Base-by-base conservation (phyloP, 2,888 invertebrate genomes). In the Stegana nigrithorax region DNA sequence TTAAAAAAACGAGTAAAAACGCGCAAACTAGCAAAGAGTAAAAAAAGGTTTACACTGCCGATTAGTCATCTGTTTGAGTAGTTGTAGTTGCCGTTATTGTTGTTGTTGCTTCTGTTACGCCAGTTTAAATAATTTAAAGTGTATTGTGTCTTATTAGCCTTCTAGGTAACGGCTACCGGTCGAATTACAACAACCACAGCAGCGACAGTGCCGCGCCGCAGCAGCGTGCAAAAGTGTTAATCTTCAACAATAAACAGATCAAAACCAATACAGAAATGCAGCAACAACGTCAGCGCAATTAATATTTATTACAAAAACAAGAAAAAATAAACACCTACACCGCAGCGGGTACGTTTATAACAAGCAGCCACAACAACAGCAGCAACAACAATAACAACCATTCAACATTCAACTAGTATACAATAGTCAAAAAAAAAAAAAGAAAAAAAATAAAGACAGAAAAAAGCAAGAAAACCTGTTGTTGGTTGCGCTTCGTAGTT, bases 401-500 rank as follows among this genome's bases (percentile, higher is more conserved):
- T 25, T 53, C 39, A n/a, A n/a, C n/a, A n/a, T n/a, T n/a, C n/a
- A n/a, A n/a, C n/a, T n/a, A n/a, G n/a, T n/a, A n/a, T n/a, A n/a
- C n/a, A n/a, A n/a, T n/a, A n/a, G n/a, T n/a, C n/a, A n/a, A n/a
- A 64, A 59, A 51, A 64, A 55, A 12, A 25, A 61, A 27, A 57
- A 44, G 36, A 53, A 67, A 23, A 61, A 39, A 25, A 62, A 42
- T n/a, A 56, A 44, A 47, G 36, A 10, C 57, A 62, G 50, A 55
- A 64, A 63, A 19, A 19, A 36, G n/a, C 23, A 23, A n/a, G 21
- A 47, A 56, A 67, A 60, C 62, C 29, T 53, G 62, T 45, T 63
- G 61, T 61, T 64, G 7, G 4, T n/a, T n/a, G n/a, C n/a, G 47
- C 17, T 5, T 25, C 10, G 32, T 29, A 10, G 64, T 63, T 64